Percentiles rank a stretch among this genome's conserved stretches.
Conservation (phyloP, 2,888 invertebrate genomes). For the Caenorhabditis doughertyi region DNA sequence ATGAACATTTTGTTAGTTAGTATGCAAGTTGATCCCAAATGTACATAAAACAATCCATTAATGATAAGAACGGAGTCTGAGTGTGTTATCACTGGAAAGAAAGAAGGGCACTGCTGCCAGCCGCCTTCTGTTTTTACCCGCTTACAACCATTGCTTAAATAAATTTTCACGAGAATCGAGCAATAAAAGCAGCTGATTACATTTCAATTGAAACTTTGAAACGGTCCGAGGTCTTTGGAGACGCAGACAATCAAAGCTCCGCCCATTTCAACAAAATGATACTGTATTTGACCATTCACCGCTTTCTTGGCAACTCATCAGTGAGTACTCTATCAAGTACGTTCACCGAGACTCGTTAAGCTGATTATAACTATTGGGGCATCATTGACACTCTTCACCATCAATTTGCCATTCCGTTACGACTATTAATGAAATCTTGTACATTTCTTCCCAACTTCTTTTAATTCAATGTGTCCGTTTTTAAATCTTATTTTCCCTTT, state of each 20-base stretch:
- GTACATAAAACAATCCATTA: slow-evolving; percentile 47
- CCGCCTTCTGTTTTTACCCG: slow-evolving; percentile 51
- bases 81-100: slow-evolving; percentile 30
- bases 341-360: slow-evolving; percentile 52
- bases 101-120: slow-evolving; percentile 36
- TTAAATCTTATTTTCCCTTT: neutral
- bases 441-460: neutral
- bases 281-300: slow-evolving; percentile 50
- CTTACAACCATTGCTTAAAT: slow-evolving; percentile 56
- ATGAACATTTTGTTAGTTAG: slow-evolving; percentile 39
- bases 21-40: slow-evolving; percentile 54
- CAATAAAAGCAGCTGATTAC: slow-evolving; percentile 39
- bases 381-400: slow-evolving; percentile 24
- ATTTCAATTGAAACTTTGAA: slow-evolving; percentile 10
- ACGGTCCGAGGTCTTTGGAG: neutral
- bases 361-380: slow-evolving; percentile 46
- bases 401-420: slow-evolving; percentile 45
- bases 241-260: slow-evolving; percentile 1
- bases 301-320: slow-evolving; percentile 22
- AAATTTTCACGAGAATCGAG: slow-evolving; percentile 44
- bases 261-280: slow-evolving; percentile 26
- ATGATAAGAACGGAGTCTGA: slow-evolving; percentile 41
- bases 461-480: neutral
- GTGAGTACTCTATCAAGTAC: slow-evolving; percentile 39
- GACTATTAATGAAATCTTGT: slow-evolving; percentile 22